Evolutionary conservation across 2,113 vertebrate genomes (phyloP), one percentile per base, ranked within the genome.

Genomic region (Orycteropus afer): DNA sequence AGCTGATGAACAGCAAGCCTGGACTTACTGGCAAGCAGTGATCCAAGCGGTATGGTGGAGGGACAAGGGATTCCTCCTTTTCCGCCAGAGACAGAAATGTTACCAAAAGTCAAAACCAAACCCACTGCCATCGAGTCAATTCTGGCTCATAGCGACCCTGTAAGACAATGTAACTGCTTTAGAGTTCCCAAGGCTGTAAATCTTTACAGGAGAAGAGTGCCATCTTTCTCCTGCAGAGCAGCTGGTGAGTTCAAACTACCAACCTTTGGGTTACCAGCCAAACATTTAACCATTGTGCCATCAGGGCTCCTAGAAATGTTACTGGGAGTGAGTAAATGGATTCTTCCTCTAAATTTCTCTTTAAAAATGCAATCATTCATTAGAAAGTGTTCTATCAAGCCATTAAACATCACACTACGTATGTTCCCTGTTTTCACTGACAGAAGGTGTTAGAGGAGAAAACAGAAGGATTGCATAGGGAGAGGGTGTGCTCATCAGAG

Each of bases 371-470:
- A 45, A 11, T 40, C 59, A 15, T 15, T 69, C 23, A 34, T 7
- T 34, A 73, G 40, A 34, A 2, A 57, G 57, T 23, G 7, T 1
- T 14, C 1, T 42, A 8, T 20, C 27, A 34, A 45, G 27, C 15
- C 29, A n/a, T 2, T 18, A 69, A 67, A 37, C 18, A 34, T 20
- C 32, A 2, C 2, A 6, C n/a, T n/a, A n/a, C n/a, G 14, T 23
- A 27, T 37, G 42, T 69, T 7, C 23, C 29, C 18, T 55, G 65
- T 6, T 40, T 32, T 78, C 32, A n/a, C 61, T n/a, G 47, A 63
- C 0, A 0, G 67, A 49, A 55, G 80, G 45, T 18, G 37, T 20
- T 14, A 0, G 17, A 53, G 23, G 47, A 13, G 10, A 2, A 13
- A 57, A 34, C 11, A 6, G 20, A 81, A 20, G 65, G 8, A 1